Evolutionary conservation across 2,113 vertebrate genomes (phyloP).

Genomic region (Myxocyprinus asiaticus): DNA sequence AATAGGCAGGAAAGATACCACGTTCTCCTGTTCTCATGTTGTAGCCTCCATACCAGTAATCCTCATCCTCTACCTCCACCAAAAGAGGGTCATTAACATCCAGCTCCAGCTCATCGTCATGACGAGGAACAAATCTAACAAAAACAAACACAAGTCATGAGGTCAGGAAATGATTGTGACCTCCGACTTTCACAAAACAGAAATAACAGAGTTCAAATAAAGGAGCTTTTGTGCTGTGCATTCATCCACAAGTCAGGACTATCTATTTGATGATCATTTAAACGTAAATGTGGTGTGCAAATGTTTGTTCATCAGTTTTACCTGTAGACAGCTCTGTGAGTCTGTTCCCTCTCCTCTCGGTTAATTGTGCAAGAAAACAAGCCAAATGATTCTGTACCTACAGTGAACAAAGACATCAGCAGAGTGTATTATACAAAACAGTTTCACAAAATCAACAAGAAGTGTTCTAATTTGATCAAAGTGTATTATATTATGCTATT

Average conservation of each 20-base stretch:
- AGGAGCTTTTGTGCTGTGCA: too few species aligned
- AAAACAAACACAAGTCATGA: too few species aligned
- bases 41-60: slow-evolving; percentile 97
- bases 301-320: slow-evolving; percentile 58
- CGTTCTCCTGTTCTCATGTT: slow-evolving; percentile 92
- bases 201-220: too few species aligned
- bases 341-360: slow-evolving; percentile 93
- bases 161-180: too few species aligned
- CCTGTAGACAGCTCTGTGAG: slow-evolving; percentile 94
- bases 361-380: slow-evolving; percentile 93
- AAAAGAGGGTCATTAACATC: slow-evolving; percentile 94
- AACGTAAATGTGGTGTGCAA: too few species aligned
- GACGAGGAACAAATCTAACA: slow-evolving; percentile 91
- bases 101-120: slow-evolving; percentile 91
- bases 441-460: too few species aligned
- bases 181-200: too few species aligned
- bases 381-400: slow-evolving; percentile 96
- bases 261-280: too few species aligned
- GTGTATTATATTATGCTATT: too few species aligned
- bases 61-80: slow-evolving; percentile 93
- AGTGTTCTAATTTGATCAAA: too few species aligned
- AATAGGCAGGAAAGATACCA: slow-evolving; percentile 94
- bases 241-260: too few species aligned
- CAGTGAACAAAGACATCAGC: background rate
- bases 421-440: background rate